A percentile compares a stretch with the other conserved stretches of the same genome.
phyloP scores from a whole-genome alignment of 2,888 invertebrate species.

The Netelia fuscicornis region DNA sequence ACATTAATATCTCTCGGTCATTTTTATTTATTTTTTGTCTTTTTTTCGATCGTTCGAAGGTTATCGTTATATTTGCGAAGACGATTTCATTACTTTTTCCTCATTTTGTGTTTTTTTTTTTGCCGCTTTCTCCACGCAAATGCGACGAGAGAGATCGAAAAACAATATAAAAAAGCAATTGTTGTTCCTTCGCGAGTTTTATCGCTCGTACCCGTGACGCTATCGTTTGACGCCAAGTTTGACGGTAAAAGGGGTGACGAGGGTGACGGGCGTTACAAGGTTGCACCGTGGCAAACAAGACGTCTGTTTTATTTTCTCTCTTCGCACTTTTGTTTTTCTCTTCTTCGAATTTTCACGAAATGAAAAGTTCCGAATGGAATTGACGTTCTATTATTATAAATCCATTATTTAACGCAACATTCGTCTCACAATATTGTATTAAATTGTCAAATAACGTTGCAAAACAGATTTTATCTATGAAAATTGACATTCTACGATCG shows the following conservation, averaged over 20 bases:
- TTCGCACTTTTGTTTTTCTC: slow-evolving; percentile 1
- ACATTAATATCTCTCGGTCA: slow-evolving; percentile 1
- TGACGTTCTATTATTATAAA: no score
- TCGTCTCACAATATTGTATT: no score
- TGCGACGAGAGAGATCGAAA: slow-evolving; percentile 18
- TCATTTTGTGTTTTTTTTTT: slow-evolving; percentile 12
- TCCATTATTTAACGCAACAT: no score
- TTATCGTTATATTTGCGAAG: slow-evolving; percentile 24
- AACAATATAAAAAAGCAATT: slow-evolving; percentile 47
- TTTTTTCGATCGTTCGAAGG: slow-evolving; percentile 12
- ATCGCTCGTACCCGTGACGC: slow-evolving; percentile 49
- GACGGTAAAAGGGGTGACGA: background rate
- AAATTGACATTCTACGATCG: no score
- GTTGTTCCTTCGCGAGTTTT: slow-evolving; percentile 45
- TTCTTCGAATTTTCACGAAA: background rate
- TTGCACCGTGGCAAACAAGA: slow-evolving; percentile 44
- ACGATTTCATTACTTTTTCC: slow-evolving; percentile 25
- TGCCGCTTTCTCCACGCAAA: background rate
- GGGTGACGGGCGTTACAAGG: slow-evolving; percentile 9
- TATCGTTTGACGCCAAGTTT: slow-evolving; percentile 27
- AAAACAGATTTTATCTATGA: no score
- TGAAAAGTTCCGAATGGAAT: background rate
- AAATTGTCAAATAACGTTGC: no score
- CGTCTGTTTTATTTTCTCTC: slow-evolving; percentile 17
- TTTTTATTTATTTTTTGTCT: slow-evolving; percentile 48